These are phyloP conservation scores for Nestor notabilis DNA, from an alignment of 2,113 vertebrate genomes.

Conservation along the genomic window DNA sequence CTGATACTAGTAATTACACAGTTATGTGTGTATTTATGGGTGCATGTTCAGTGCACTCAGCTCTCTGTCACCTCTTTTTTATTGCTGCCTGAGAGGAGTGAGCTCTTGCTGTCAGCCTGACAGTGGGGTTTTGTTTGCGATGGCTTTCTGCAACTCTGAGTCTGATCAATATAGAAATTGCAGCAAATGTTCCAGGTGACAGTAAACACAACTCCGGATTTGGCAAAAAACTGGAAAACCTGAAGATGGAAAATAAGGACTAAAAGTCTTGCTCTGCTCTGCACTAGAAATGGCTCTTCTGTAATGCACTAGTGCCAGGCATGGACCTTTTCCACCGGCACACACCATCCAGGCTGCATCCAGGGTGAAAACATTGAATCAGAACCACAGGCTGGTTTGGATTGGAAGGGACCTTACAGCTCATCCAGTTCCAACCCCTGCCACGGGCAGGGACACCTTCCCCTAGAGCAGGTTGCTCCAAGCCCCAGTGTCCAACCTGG, in stretches of 20 bases:
- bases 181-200: neutral
- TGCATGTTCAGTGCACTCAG: neutral
- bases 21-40: neutral
- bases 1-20: conserved; percentile 34
- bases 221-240: neutral
- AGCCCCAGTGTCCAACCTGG: too few relatives aligned
- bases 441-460: neutral
- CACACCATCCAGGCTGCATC: neutral
- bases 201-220: neutral
- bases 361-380: neutral
- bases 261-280: neutral
- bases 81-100: neutral
- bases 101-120: neutral
- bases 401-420: neutral
- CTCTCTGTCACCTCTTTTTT: conserved; percentile 21
- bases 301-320: neutral
- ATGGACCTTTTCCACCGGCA: neutral
- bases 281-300: neutral
- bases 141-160: neutral
- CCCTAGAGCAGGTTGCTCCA: neutral
- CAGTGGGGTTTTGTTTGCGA: neutral
- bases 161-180: neutral
- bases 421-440: neutral
- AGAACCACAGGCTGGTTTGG: neutral
- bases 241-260: neutral